phyloP scores from a whole-genome alignment of 2,113 vertebrate species.

The Cairina moschata region DNA sequence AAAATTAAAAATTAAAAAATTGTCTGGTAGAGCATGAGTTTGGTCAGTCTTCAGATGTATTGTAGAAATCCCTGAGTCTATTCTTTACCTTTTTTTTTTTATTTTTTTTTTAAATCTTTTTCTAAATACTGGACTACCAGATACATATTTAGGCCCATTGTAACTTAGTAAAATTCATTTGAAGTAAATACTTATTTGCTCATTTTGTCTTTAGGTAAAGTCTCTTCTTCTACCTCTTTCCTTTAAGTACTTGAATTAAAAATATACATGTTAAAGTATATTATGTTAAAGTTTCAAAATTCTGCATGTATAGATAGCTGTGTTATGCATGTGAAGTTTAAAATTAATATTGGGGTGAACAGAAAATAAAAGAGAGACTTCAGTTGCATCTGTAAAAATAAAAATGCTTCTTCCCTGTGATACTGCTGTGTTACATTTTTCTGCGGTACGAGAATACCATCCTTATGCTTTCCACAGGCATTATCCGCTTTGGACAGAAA shows the following conservation, averaged over 20 bases:
- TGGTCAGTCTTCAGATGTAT: background rate
- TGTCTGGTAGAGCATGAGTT: background rate
- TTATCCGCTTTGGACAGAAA: background rate
- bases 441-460: background rate
- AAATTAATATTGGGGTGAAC: background rate
- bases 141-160: background rate
- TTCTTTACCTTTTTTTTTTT: background rate
- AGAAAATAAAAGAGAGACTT: background rate
- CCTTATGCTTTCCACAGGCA: background rate
- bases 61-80: background rate
- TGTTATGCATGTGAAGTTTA: background rate
- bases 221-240: background rate
- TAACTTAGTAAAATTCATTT: background rate
- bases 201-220: background rate
- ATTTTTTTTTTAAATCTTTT: background rate
- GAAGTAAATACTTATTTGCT: background rate
- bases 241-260: background rate
- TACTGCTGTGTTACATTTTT: background rate
- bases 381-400: constrained; percentile 47
- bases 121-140: background rate
- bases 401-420: constrained; percentile 1
- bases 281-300: background rate
- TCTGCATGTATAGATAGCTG: background rate
- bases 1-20: background rate
- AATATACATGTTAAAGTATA: too few species aligned